phyloP scores from a whole-genome alignment of 2,888 invertebrate species.

The Chrysodeixis includens region DNA sequence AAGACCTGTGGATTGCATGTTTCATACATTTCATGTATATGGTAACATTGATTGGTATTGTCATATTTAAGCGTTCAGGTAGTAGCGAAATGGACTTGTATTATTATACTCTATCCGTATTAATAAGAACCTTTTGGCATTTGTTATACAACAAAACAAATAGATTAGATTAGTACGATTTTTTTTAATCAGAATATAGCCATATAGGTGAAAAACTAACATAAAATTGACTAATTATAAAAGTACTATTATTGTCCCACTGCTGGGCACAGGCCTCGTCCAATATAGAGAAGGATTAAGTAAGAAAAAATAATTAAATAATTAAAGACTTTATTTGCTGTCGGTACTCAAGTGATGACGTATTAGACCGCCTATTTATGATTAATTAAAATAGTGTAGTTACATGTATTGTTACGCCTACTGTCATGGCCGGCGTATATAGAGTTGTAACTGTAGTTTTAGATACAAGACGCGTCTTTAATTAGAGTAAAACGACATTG shows the following conservation, averaged over 20 bases:
- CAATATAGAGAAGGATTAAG: too few relatives aligned
- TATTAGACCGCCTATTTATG: constrained; percentile 1
- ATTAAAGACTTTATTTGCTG: not conserved
- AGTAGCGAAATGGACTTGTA: not conserved
- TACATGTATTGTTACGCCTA: constrained; percentile 2
- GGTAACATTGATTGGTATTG: too few relatives aligned
- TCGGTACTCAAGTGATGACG: not conserved
- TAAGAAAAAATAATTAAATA: not conserved
- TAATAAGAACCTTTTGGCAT: too few relatives aligned
- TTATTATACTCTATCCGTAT: too few relatives aligned
- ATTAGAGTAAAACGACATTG: too few relatives aligned
- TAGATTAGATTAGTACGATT: too few relatives aligned
- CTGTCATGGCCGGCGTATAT: not conserved
- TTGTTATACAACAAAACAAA: too few relatives aligned
- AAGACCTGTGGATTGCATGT: not conserved
- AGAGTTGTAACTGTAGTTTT: not conserved
- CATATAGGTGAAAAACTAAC: too few relatives aligned
- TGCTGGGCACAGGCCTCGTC: too few relatives aligned
- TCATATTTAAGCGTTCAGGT: not conserved
- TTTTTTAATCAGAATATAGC: too few relatives aligned
- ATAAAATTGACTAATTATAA: too few relatives aligned
- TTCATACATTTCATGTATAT: not conserved
- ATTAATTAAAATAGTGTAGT: not conserved
- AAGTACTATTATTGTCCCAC: too few relatives aligned
- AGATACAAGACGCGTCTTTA: not conserved